These are phyloP conservation scores for Macheiramphus alcinus DNA, from an alignment of 2,113 vertebrate genomes.

Conservation along the genomic window DNA sequence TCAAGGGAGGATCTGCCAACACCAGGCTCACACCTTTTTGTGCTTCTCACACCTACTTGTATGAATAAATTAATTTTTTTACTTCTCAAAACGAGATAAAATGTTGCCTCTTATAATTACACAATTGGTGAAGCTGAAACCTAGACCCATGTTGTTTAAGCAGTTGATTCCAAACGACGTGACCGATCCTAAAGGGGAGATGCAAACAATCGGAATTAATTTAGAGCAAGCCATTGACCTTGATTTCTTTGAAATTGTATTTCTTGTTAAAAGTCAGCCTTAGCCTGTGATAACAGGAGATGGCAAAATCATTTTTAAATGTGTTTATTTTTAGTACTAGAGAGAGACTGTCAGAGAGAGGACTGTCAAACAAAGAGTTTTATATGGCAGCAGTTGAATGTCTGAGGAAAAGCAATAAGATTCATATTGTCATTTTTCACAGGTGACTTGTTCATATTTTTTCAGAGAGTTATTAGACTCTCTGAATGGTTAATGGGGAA, in stretches of 20 bases:
- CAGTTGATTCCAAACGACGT: neutral
- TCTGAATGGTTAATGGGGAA: neutral
- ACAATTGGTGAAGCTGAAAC: neutral
- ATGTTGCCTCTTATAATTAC: neutral
- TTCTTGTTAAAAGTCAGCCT: neutral
- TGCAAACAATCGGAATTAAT: neutral
- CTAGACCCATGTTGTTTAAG: neutral
- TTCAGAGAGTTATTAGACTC: neutral
- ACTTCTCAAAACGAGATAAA: neutral
- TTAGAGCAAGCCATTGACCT: neutral
- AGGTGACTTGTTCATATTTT: neutral
- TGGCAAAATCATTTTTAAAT: neutral
- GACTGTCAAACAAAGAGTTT: neutral
- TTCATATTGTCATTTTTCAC: neutral
- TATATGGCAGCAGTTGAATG: neutral
- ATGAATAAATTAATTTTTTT: neutral
- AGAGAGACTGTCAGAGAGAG: neutral
- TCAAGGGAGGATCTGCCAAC: neutral
- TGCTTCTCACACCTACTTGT: neutral
- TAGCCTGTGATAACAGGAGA: neutral
- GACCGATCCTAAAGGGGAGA: neutral
- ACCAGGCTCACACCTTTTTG: neutral
- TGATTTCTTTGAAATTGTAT: neutral
- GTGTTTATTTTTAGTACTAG: neutral
- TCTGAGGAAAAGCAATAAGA: neutral